Evolutionary conservation across 1,140 invertebrate species (phyloP).

Genomic region (Drosophila orosa): DNA sequence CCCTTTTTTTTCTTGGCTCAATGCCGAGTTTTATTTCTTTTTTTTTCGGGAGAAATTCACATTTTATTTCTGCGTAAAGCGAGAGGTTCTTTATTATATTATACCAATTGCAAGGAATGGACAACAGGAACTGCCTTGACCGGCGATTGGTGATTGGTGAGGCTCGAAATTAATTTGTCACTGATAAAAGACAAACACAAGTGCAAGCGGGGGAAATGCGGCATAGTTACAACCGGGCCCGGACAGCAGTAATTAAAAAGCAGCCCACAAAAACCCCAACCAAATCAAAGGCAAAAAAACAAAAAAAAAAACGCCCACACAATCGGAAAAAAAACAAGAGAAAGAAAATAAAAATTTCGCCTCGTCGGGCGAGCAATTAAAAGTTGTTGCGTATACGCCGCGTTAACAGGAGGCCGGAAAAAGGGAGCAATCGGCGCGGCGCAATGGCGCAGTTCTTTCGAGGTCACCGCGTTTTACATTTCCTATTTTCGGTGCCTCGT

Average conservation of each 20-base stretch:
- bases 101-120: conserved; percentile 32
- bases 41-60: conserved; percentile 7
- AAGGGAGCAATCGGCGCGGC: conserved; percentile 45
- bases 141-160: conserved; percentile 28
- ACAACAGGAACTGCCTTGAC: conserved; percentile 33
- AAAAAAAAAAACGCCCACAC: conserved; percentile 21
- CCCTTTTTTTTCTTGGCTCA: conserved; percentile 26
- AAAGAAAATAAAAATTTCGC: conserved; percentile 16
- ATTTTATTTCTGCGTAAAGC: conserved; percentile 29
- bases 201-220: conserved; percentile 21
- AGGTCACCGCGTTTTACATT: conserved; percentile 62
- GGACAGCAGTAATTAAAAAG: conserved; percentile 73
- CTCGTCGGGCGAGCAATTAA: conserved; percentile 49
- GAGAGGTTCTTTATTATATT: conserved; percentile 13
- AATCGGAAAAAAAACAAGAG: conserved; percentile 1
- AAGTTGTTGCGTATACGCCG: conserved; percentile 66
- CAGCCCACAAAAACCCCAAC: conserved; percentile 30
- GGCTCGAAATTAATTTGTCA: conserved; percentile 72
- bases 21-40: background rate
- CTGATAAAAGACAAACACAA: conserved; percentile 44
- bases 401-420: conserved; percentile 44
- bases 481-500: conserved; percentile 42
- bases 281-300: conserved; percentile 13
- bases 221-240: conserved; percentile 27
- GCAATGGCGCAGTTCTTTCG: conserved; percentile 45